Percentiles rank a stretch among this genome's conserved stretches.
Evolutionary conservation across 2,888 invertebrate species (phyloP).

Genomic region (Drosophila aldrichi): DNA sequence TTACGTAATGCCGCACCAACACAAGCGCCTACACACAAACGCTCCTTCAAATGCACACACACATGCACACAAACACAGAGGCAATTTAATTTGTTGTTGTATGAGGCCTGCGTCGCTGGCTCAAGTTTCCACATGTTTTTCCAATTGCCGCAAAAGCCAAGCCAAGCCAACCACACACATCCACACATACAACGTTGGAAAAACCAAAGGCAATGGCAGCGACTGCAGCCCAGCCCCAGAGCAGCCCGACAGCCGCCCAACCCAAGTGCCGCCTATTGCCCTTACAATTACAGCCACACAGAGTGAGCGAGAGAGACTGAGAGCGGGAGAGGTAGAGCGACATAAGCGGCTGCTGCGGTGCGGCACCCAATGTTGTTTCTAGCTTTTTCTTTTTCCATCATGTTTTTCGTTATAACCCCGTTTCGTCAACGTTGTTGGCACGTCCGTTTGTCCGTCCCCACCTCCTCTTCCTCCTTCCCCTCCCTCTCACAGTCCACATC

Average conservation of each 20-base stretch:
- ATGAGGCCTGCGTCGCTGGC: slow-evolving; percentile 70
- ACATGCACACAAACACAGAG: slow-evolving; percentile 29
- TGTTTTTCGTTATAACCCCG: slow-evolving; percentile 80
- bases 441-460: slow-evolving; percentile 51
- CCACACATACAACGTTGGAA: slow-evolving; percentile 44
- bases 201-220: slow-evolving; percentile 59
- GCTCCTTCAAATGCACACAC: slow-evolving; percentile 61
- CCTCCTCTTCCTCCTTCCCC: slow-evolving; percentile 15
- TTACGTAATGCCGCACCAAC: slow-evolving; percentile 70
- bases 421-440: slow-evolving; percentile 71
- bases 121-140: slow-evolving; percentile 79
- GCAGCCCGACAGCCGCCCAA: slow-evolving; percentile 61
- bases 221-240: slow-evolving; percentile 46
- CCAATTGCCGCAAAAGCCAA: slow-evolving; percentile 60
- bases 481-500: slow-evolving; percentile 38
- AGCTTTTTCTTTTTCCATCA: slow-evolving; percentile 75
- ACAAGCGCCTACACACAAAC: slow-evolving; percentile 56
- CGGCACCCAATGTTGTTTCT: slow-evolving; percentile 74
- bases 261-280: slow-evolving; percentile 75
- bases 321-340: slow-evolving; percentile 18
- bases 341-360: slow-evolving; percentile 55
- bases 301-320: slow-evolving; percentile 1
- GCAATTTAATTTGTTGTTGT: slow-evolving; percentile 45
- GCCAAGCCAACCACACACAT: slow-evolving; percentile 35
- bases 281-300: slow-evolving; percentile 63